A percentile compares a stretch with the other conserved stretches of the same genome.
Evolutionary conservation across 2,888 invertebrate species (phyloP).

Genomic region (Heliconius ismenius): DNA sequence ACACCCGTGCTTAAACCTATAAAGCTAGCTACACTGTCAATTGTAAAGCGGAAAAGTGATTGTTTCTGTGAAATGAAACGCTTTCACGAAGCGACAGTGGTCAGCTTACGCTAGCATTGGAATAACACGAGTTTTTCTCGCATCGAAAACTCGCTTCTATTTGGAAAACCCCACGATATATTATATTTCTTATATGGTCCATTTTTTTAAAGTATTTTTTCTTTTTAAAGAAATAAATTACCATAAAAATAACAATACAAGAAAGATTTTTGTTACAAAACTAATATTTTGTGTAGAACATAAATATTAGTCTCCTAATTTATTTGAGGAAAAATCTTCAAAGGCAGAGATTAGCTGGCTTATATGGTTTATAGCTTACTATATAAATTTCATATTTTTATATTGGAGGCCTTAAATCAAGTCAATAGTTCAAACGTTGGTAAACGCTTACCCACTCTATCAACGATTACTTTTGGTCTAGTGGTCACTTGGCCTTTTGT

Average conservation of each 20-base stretch:
- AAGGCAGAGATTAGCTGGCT: slow-evolving; percentile 21
- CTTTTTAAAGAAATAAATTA: neutral
- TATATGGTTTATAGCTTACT: slow-evolving; percentile 7
- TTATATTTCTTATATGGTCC: no score
- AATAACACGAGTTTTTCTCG: slow-evolving; percentile 20
- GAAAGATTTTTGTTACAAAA: neutral
- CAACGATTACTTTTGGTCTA: slow-evolving; percentile 80
- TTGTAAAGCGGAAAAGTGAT: slow-evolving; percentile 24
- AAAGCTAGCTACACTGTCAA: slow-evolving; percentile 22
- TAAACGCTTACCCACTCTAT: slow-evolving; percentile 76
- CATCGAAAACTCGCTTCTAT: slow-evolving; percentile 3
- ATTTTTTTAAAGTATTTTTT: neutral
- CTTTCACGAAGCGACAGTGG: slow-evolving; percentile 22
- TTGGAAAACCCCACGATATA: neutral
- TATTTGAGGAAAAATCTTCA: slow-evolving; percentile 19
- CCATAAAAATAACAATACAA: neutral
- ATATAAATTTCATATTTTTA: slow-evolving; percentile 36
- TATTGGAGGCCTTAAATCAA: slow-evolving; percentile 53
- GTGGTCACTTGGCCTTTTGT: slow-evolving; percentile 60
- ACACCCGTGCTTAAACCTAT: slow-evolving; percentile 7
- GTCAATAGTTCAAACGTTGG: slow-evolving; percentile 76
- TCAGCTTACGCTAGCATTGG: slow-evolving; percentile 13
- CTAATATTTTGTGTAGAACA: neutral
- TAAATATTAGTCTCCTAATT: neutral
- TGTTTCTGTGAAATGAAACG: slow-evolving; percentile 25